Evolutionary conservation across 2,888 invertebrate genomes (phyloP), one percentile per base, ranked within the genome.

Genomic region (Listrodromus nycthemerus): DNA sequence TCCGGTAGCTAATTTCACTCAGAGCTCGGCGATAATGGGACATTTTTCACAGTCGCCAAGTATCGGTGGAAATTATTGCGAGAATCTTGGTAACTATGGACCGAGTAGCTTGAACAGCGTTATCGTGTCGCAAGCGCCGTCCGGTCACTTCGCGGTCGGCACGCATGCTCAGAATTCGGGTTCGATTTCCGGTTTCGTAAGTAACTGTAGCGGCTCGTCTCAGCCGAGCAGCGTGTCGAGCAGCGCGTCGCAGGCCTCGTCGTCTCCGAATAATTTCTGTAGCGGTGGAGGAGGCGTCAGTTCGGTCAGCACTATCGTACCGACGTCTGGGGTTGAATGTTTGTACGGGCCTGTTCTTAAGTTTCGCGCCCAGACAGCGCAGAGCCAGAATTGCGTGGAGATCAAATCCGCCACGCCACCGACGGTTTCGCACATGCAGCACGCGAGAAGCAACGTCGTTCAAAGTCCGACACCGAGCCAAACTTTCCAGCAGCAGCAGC

Each of bases 261-360:
- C 83, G 30, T 74, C 50, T 65, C 58, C 81, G 65, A 81, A 55
- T 77, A 85, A 84, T 69, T 83, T 75, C 83, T 75, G 66, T 83
- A 77, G 78, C 85, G 82, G 86, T 85, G 84, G 84, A 55, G 82
- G 90, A 63, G 85, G 80, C 67, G 85, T 86, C 52, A 87, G 83
- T 61, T 82, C 89, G 65, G 50, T 84, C 27, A 87, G 84, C 55
- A 80, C 77, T 52, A 70, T 78, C 45, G 73, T 86, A 33, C 85
- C 89, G 10, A 76, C 85, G 16, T 87, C 91, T 0, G 88, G 84
- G 33, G 76, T 88, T 16, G 92, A 92, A 78, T 91, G 91, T 71
- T 85, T 93, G n/a, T 93, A 93, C 84, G 93, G 93, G 0, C 93
- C 93, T n/a, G 93, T 93, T 16, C 80, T 93, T 61, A 93, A 93